Base-by-base conservation (phyloP, 2,797 vertebrate genomes). In the Saxicola maurus region DNA sequence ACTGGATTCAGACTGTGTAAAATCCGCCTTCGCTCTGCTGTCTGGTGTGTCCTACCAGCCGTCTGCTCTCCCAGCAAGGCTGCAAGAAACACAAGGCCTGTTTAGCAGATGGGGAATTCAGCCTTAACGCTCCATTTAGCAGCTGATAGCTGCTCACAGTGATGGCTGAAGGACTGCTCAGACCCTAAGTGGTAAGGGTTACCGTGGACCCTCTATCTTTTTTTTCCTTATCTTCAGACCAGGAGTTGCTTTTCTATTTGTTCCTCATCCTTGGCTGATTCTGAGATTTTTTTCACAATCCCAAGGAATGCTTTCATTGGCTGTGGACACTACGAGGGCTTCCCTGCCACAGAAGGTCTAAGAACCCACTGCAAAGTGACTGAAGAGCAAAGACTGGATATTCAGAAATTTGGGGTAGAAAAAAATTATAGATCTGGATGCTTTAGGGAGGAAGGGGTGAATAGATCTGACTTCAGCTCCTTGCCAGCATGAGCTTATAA, bases 41-140 rank as follows among this genome's bases (percentile, higher is more conserved):
- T 49, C 87, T 90, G 60, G 57, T 86, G 89, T 82, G 88, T 92
- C 81, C 75, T 65, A 52, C 56, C 78, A 88, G 64, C 71, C 8
- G 27, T 52, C 86, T 90, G 88, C 81, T 90, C 72, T 62, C 60
- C 65, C 82, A 62, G 82, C 42, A 27, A 91, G 77, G 35, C 78
- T 46, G 42, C 52, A 30, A 81, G 74, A 62, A 81, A 42, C 77
- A 53, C 73, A 13, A 11, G 85, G 49, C 37, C 60, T 82, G 37
- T 15, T 59, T 0, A 27, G 81, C 90, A 90, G 92, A 64, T 86
- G 88, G 78, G 52, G 66, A 85, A 35, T 52, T 62, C 52, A 35
- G 62, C 5, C 56, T 59, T 19, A 14, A 14, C 2, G 8, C 66
- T 79, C 86, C 30, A 15, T 69, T 65, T 79, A 73, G 80, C 52